These are phyloP conservation scores for Gambusia affinis DNA, from an alignment of 2,113 vertebrate species.

Conservation along the genomic window DNA sequence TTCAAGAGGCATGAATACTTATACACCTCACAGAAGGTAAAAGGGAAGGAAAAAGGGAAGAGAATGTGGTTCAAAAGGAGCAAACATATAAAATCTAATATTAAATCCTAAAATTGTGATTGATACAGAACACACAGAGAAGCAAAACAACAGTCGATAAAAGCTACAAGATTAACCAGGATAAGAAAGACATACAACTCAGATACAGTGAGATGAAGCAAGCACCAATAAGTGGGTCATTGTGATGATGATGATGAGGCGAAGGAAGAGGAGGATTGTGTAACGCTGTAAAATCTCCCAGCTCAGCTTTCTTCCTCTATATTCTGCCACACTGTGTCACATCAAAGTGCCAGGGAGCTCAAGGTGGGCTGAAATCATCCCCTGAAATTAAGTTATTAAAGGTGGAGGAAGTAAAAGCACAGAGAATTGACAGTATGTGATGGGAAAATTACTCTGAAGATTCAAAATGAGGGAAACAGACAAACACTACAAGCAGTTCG, in stretches of 20 bases:
- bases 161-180: neutral
- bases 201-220: slow-evolving; percentile 21
- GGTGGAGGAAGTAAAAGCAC: neutral
- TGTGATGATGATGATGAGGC: slow-evolving; percentile 48
- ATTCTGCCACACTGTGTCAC: slow-evolving; percentile 44
- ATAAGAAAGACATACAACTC: slow-evolving; percentile 4
- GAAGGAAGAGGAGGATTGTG: slow-evolving; percentile 55
- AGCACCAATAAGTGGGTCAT: slow-evolving; percentile 58
- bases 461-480: slow-evolving; percentile 11
- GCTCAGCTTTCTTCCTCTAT: slow-evolving; percentile 53
- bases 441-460: neutral
- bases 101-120: neutral
- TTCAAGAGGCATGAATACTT: neutral
- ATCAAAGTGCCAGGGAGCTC: slow-evolving; percentile 51
- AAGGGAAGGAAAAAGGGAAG: neutral
- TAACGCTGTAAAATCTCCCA: slow-evolving; percentile 46
- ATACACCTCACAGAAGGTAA: neutral
- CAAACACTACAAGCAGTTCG: neutral
- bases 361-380: slow-evolving; percentile 58
- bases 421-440: slow-evolving; percentile 6
- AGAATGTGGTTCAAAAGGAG: neutral
- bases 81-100: neutral
- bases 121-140: neutral
- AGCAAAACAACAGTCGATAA: neutral
- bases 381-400: slow-evolving; percentile 3